Evolutionary conservation across 2,113 vertebrate species (phyloP).

Genomic region (Buteo buteo): DNA sequence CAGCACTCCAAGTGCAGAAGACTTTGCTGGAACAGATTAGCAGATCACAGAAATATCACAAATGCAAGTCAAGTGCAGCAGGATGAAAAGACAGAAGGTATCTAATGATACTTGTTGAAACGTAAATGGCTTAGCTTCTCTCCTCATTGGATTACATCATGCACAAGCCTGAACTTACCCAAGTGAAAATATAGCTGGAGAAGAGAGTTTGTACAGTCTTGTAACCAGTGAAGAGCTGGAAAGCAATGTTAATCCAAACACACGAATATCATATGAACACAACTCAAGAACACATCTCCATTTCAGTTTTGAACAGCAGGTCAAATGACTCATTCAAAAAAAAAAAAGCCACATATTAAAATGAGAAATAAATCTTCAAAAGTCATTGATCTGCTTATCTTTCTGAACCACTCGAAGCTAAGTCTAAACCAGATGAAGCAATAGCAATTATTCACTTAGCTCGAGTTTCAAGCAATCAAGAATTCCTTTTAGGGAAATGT

Average conservation of each 20-base stretch:
- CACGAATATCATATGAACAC: not conserved
- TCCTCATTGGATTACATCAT: not conserved
- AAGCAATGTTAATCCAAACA: not conserved
- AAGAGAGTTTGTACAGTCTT: not conserved
- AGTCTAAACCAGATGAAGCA: not conserved
- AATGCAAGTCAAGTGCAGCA: not conserved
- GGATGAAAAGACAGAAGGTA: conserved; percentile 38
- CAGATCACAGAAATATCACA: not conserved
- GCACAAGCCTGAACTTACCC: not conserved
- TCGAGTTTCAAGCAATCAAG: not conserved
- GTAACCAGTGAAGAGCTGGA: not conserved
- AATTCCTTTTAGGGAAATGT: not conserved
- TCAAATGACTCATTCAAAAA: not conserved
- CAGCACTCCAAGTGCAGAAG: not conserved
- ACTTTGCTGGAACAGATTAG: not conserved
- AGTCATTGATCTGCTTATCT: not conserved
- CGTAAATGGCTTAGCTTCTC: not conserved
- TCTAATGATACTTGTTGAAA: not conserved
- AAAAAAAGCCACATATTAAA: not conserved
- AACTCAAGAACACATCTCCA: not conserved
- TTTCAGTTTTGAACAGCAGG: not conserved
- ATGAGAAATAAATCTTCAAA: not conserved
- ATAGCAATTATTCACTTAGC: not conserved
- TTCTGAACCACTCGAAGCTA: not conserved
- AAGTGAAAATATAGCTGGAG: not conserved